Percentiles rank a stretch among this genome's conserved stretches.
Conservation (phyloP, 1,140 invertebrate species). For the Belonocnema kinseyi region DNA sequence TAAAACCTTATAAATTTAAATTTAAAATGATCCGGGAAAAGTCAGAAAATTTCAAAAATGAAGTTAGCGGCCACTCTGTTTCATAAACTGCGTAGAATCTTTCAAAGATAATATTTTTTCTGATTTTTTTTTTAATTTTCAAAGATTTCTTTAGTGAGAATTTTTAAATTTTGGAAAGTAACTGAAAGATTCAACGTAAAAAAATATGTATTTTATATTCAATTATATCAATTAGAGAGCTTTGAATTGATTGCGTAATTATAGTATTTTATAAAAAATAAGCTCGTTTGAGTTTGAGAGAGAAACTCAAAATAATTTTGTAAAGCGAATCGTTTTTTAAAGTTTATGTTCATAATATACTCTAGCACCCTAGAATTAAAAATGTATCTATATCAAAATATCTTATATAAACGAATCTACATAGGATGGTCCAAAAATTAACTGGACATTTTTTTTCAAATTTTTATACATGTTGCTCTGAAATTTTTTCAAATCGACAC, state of each 20-base stretch:
- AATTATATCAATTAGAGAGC: slow-evolving; percentile 9
- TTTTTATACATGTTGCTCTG: too few species aligned
- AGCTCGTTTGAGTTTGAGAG: slow-evolving; percentile 11
- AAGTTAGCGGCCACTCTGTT: too few species aligned
- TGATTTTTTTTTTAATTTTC: too few species aligned
- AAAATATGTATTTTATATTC: neutral
- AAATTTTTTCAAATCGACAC: too few species aligned
- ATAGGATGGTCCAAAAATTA: too few species aligned
- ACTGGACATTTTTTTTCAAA: too few species aligned
- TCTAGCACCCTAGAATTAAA: neutral
- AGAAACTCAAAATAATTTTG: slow-evolving; percentile 19
- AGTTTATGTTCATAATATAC: slow-evolving; percentile 1
- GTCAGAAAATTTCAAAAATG: too few species aligned
- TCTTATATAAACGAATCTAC: neutral
- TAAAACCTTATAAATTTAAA: too few species aligned
- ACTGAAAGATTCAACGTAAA: neutral
- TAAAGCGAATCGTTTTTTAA: slow-evolving; percentile 24
- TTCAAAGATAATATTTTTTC: neutral
- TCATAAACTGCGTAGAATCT: neutral
- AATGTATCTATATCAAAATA: slow-evolving; percentile 13
- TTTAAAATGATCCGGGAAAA: too few species aligned
- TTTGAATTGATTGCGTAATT: slow-evolving; percentile 26
- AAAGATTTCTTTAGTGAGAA: neutral
- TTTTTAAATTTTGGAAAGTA: neutral
- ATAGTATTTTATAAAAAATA: slow-evolving; percentile 44